Evolutionary conservation across 2,888 invertebrate genomes (phyloP).

Genomic region (Mythimna impura): DNA sequence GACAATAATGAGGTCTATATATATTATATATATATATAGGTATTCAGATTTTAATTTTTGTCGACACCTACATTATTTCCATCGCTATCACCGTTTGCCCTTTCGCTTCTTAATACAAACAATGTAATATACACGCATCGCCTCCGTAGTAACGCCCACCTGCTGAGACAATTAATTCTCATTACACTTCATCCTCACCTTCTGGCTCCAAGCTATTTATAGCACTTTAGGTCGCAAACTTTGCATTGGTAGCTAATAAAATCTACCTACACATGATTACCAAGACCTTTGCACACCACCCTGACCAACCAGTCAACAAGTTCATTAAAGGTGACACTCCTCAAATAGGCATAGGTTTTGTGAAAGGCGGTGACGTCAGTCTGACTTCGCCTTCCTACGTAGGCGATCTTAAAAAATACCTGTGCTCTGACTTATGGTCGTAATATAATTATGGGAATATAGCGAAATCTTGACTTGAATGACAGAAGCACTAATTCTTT

Average conservation of each 20-base stretch:
- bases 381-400: slow-evolving; percentile 43
- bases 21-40: neutral
- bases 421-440: slow-evolving; percentile 21
- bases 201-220: slow-evolving; percentile 3
- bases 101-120: slow-evolving; percentile 12
- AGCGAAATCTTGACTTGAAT: neutral
- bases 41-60: neutral
- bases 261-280: neutral
- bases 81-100: neutral
- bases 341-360: slow-evolving; percentile 43
- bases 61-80: slow-evolving; percentile 4
- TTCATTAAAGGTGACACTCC: slow-evolving; percentile 47
- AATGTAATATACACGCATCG: neutral
- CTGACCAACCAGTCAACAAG: slow-evolving; percentile 36
- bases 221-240: slow-evolving; percentile 1
- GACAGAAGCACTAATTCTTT: neutral
- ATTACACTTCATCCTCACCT: slow-evolving; percentile 12
- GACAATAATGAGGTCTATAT: neutral
- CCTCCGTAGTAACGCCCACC: neutral
- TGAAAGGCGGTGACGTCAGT: slow-evolving; percentile 57
- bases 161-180: slow-evolving; percentile 14
- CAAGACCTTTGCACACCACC: slow-evolving; percentile 45
- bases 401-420: slow-evolving; percentile 37
- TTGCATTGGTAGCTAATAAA: slow-evolving; percentile 28
- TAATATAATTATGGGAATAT: neutral